Evolutionary conservation across 2,113 vertebrate genomes (phyloP).

Genomic region (Prolemur simus): DNA sequence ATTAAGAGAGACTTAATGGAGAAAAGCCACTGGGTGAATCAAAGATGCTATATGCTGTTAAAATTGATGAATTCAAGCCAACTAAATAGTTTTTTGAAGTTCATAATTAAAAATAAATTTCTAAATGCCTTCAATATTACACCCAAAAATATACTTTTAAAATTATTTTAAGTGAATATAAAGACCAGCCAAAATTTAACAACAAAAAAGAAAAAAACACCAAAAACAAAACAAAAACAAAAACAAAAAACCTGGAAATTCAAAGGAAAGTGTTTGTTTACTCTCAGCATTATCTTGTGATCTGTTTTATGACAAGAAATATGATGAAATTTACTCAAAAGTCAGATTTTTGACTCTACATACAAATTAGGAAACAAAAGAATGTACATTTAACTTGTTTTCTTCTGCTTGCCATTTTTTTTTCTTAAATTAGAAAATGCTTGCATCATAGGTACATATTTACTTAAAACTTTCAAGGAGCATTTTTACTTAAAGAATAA

Average conservation of each 20-base stretch:
- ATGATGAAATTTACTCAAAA: not conserved
- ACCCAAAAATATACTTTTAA: constrained; percentile 36
- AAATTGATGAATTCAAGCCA: constrained; percentile 63
- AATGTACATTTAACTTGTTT: not conserved
- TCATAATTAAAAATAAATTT: constrained; percentile 44
- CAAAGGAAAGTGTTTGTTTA: not conserved
- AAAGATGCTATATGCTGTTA: constrained; percentile 60
- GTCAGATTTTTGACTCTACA: not conserved
- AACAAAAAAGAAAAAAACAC: not conserved
- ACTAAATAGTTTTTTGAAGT: not conserved
- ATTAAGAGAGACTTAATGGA: constrained; percentile 71
- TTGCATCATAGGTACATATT: not conserved
- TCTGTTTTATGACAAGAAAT: not conserved
- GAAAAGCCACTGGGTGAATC: constrained; percentile 59
- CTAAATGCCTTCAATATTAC: constrained; percentile 33
- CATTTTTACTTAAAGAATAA: not conserved
- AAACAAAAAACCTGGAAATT: no score
- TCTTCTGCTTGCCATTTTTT: not conserved
- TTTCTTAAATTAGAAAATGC: not conserved
- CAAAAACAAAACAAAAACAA: not conserved
- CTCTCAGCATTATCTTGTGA: not conserved
- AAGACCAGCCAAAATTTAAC: not conserved
- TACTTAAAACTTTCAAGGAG: not conserved
- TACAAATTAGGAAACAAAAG: not conserved
- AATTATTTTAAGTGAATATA: constrained; percentile 22